Evolutionary conservation across 2,888 invertebrate genomes (phyloP), one percentile per base, ranked within the genome.

Genomic region (Cerastoderma edule): DNA sequence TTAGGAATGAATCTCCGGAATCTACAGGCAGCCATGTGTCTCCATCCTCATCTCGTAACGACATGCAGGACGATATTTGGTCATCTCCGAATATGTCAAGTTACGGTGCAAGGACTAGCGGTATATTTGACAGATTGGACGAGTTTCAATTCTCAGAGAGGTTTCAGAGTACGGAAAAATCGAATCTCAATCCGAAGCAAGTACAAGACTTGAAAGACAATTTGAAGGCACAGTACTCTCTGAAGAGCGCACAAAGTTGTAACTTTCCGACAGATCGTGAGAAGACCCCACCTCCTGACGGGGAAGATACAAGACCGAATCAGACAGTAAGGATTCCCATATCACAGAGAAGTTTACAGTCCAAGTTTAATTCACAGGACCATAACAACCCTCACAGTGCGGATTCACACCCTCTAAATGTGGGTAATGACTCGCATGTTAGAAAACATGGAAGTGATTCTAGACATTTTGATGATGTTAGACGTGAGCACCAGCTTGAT

Each of bases 71-170:
- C 13, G 72, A 75, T 33, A 16, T 71, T 0, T 75, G 72, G 78
- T 78, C 75, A n/a, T 81, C 81, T 8, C 81, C 78, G 22, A 77
- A 77, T 50, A 54, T 72, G 5, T 78, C 81, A 19, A 75, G 44
- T 39, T 70, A 65, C 48, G 64, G 67, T 27, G 64, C 74, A 2
- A 60, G 46, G 22, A 64, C 72, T n/a, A 67, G 48, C 56, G 80
- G 76, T 1, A 44, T 80, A 2, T 63, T 76, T 27, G 73, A 78
- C n/a, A 78, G 70, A 57, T 28, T 81, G 57, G 78, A 81, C 24
- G 72, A 78, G 0, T 81, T 81, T 54, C 67, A 73, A 35, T 81
- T 80, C 53, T 54, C 72, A 22, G 53, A 48, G 19, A 57, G 22
- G 28, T 32, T 32, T 10, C 39, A 32, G 53, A 48, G 33, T 27